Evolutionary conservation across 2,888 invertebrate species (phyloP).

Genomic region (Scrobipalpa costella): DNA sequence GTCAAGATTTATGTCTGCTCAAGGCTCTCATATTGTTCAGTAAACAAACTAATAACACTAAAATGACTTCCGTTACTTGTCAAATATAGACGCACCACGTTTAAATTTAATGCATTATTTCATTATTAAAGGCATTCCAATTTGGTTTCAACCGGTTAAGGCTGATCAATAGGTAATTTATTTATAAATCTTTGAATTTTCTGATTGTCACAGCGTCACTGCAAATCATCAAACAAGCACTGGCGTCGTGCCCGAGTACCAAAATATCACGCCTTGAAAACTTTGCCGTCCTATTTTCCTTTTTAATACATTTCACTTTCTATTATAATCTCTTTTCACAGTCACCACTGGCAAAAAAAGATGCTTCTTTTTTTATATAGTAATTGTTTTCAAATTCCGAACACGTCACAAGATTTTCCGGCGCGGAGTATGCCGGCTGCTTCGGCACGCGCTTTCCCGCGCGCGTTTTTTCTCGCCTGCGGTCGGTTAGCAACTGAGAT

Average conservation of each 20-base stretch:
- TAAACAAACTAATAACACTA: constrained; percentile 2
- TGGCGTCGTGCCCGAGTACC: constrained; percentile 70
- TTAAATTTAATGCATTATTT: background rate
- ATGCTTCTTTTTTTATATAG: background rate
- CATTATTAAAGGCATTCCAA: background rate
- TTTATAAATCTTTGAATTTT: constrained; percentile 44
- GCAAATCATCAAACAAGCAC: constrained; percentile 43
- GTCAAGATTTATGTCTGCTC: constrained; percentile 5
- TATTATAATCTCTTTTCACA: background rate
- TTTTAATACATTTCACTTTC: constrained; percentile 4
- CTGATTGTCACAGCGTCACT: constrained; percentile 42
- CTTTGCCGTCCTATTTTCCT: constrained; percentile 40
- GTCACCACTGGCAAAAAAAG: background rate
- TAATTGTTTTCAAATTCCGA: constrained; percentile 4
- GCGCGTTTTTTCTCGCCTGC: constrained; percentile 36
- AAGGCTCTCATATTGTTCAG: constrained; percentile 22
- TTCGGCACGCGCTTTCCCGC: constrained; percentile 22
- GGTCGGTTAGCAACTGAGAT: constrained; percentile 45
- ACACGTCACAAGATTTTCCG: constrained; percentile 30
- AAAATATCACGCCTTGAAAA: constrained; percentile 69
- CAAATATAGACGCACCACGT: background rate
- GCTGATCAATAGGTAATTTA: constrained; percentile 9
- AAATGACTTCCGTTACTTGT: background rate
- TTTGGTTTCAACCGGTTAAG: constrained; percentile 1
- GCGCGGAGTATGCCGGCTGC: constrained; percentile 27